Evolutionary conservation across 2,113 vertebrate genomes (phyloP).

Genomic region (Mastomys coucha): DNA sequence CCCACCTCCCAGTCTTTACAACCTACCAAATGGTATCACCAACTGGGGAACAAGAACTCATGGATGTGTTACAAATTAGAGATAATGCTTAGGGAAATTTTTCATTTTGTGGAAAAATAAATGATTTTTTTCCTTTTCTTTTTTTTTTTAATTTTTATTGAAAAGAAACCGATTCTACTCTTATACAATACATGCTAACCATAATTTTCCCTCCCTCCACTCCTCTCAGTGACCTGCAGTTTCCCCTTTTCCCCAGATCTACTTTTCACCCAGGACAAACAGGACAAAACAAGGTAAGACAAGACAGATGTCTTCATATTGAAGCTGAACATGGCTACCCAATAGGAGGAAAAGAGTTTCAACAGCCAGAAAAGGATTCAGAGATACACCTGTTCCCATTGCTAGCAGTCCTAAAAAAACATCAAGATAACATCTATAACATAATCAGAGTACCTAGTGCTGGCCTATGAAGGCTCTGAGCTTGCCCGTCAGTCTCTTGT

Average conservation of each 20-base stretch:
- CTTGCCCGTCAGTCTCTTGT: neutral
- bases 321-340: neutral
- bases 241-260: neutral
- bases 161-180: neutral
- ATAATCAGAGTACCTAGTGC: neutral
- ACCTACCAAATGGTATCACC: neutral
- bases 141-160: neutral
- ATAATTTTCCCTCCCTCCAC: neutral
- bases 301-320: neutral
- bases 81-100: neutral
- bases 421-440: neutral
- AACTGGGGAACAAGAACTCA: neutral
- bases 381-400: neutral
- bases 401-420: neutral
- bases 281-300: neutral
- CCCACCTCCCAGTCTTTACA: neutral
- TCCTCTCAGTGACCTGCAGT: neutral
- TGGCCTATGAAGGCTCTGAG: neutral
- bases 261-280: neutral
- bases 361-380: neutral
- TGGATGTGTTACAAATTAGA: neutral
- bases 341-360: neutral
- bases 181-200: neutral
- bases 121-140: neutral
- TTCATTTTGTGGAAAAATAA: slow-evolving; percentile 20